A percentile compares a stretch with the other conserved stretches of the same genome.
Evolutionary conservation across 1,140 invertebrate species (phyloP).

Genomic region (Epicauta chinensis): DNA sequence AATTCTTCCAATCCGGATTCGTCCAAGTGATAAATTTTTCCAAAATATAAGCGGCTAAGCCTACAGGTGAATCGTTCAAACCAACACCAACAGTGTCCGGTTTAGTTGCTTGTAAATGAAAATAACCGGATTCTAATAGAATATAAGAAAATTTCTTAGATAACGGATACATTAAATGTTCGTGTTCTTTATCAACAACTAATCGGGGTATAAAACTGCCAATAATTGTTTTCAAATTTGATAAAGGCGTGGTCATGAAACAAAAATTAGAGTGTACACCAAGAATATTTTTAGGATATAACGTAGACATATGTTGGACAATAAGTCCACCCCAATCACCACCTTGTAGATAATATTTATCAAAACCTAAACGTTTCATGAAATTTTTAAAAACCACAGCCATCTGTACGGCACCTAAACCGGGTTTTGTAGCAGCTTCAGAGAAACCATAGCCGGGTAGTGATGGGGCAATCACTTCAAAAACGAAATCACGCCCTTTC

Average conservation of each 20-base stretch:
- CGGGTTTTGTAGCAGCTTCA: slow-evolving; percentile 56
- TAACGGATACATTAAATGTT: slow-evolving; percentile 57
- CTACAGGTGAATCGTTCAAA: slow-evolving; percentile 61
- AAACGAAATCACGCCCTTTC: slow-evolving; percentile 57
- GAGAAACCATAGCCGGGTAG: slow-evolving; percentile 83
- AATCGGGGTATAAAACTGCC: slow-evolving; percentile 50
- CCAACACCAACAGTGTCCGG: slow-evolving; percentile 81
- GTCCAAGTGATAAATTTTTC: slow-evolving; percentile 80
- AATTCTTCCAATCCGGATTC: slow-evolving; percentile 49
- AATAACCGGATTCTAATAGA: slow-evolving; percentile 68
- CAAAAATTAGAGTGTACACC: slow-evolving; percentile 66
- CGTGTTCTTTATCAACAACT: slow-evolving; percentile 50
- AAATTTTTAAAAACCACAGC: slow-evolving; percentile 72
- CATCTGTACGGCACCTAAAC: slow-evolving; percentile 56
- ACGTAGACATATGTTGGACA: slow-evolving; percentile 50
- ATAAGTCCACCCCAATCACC: slow-evolving; percentile 74
- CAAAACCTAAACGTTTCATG: slow-evolving; percentile 70
- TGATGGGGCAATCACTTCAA: slow-evolving; percentile 72
- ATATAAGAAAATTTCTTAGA: slow-evolving; percentile 44
- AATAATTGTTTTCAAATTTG: slow-evolving; percentile 48
- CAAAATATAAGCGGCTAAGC: slow-evolving; percentile 73
- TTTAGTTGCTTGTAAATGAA: slow-evolving; percentile 76
- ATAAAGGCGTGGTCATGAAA: slow-evolving; percentile 33
- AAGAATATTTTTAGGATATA: slow-evolving; percentile 65
- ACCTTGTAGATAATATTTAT: slow-evolving; percentile 77